A percentile compares a stretch with the other conserved stretches of the same genome.
Conservation (phyloP, 2,797 vertebrate species). For the Helicolenus hilgendorfi region DNA sequence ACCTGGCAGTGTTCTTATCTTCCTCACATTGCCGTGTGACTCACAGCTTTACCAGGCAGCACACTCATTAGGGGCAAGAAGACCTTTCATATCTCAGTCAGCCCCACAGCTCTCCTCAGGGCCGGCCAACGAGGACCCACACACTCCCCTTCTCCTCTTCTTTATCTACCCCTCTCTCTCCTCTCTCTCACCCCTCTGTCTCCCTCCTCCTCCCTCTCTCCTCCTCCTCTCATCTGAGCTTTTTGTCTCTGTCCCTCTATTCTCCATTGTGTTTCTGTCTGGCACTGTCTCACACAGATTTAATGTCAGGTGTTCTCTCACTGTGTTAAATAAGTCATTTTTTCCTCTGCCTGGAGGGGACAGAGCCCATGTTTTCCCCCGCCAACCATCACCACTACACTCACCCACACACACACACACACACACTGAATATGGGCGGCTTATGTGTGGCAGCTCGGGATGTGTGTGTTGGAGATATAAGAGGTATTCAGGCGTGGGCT, state of each 20-base stretch:
- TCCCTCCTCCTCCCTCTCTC: not conserved
- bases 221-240: conserved; percentile 11
- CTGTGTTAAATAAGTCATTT: conserved; percentile 86
- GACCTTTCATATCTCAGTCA: conserved; percentile 83
- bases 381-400: conserved; percentile 39
- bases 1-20: conserved; percentile 75
- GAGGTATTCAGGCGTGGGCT: conserved; percentile 75
- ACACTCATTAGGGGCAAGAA: conserved; percentile 80
- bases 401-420: conserved; percentile 19
- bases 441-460: conserved; percentile 49
- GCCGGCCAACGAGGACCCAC: conserved; percentile 64
- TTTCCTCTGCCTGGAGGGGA: conserved; percentile 78
- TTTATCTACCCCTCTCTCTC: not conserved
- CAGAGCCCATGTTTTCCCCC: conserved; percentile 58
- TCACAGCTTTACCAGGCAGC: conserved; percentile 72
- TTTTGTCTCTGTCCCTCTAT: conserved; percentile 61
- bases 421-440: conserved; percentile 26
- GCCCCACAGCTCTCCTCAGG: conserved; percentile 70
- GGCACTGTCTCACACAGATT: conserved; percentile 82
- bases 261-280: conserved; percentile 77
- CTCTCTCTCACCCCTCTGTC: not conserved
- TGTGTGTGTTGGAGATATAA: conserved; percentile 64
- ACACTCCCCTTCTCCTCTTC: not conserved
- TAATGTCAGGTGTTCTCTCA: conserved; percentile 87
- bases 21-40: conserved; percentile 74